Evolutionary conservation across 2,888 invertebrate genomes (phyloP).

Genomic region (Penaeus monodon): DNA sequence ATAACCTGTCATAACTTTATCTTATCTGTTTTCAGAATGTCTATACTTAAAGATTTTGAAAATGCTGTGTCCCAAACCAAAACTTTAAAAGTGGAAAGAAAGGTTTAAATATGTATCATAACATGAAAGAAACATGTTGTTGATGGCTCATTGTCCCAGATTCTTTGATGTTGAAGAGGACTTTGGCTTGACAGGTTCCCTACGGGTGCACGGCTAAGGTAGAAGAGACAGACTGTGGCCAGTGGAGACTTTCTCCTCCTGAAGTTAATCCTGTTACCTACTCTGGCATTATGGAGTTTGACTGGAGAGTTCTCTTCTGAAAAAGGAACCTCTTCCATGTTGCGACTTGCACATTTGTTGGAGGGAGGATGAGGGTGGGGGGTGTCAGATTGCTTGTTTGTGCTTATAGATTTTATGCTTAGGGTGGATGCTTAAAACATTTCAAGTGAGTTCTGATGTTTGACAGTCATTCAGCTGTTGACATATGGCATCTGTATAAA

Average conservation of each 20-base stretch:
- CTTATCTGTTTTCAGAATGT: no score
- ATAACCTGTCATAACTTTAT: no score
- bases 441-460: neutral
- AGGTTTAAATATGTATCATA: neutral
- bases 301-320: conserved; percentile 52
- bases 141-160: neutral
- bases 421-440: neutral
- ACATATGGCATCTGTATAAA: neutral
- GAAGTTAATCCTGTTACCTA: conserved; percentile 45
- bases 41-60: no score
- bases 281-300: conserved; percentile 53
- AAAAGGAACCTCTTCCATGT: neutral
- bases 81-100: no score
- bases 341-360: neutral
- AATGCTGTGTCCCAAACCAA: no score
- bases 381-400: no score
- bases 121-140: neutral
- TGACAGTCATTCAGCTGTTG: neutral
- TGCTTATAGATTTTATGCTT: no score
- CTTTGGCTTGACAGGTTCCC: conserved; percentile 51
- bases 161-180: conserved; percentile 10
- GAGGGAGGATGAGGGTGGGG: no score
- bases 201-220: conserved; percentile 55
- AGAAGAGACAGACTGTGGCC: conserved; percentile 19
- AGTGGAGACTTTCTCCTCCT: conserved; percentile 37